A percentile compares a stretch with the other conserved stretches of the same genome.
Evolutionary conservation across 2,113 vertebrate genomes (phyloP).

Genomic region (Onychostruthus taczanowskii): DNA sequence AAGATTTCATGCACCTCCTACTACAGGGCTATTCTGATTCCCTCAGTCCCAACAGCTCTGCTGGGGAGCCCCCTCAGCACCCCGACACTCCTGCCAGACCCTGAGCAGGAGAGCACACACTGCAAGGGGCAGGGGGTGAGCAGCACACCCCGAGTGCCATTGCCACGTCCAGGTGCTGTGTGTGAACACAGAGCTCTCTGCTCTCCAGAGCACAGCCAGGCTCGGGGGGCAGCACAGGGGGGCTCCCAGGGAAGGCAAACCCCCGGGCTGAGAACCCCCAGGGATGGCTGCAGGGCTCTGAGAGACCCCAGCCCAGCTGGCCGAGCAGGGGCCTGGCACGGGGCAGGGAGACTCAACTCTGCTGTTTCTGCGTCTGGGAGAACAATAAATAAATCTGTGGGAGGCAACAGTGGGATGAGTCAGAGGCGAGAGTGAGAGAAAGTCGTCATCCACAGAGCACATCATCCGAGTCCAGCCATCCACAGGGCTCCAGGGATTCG

Average conservation of each 20-base stretch:
- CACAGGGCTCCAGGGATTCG: accelerated
- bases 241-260: background rate
- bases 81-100: background rate
- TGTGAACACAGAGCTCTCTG: background rate
- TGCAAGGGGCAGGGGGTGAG: background rate
- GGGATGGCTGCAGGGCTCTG: accelerated
- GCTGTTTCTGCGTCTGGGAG: background rate
- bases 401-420: slow-evolving; percentile 29
- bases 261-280: accelerated
- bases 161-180: accelerated
- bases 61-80: background rate
- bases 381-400: slow-evolving; percentile 4
- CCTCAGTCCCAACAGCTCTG: background rate
- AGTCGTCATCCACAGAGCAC: background rate
- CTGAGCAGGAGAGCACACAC: accelerated
- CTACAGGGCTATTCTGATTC: accelerated
- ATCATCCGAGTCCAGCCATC: background rate
- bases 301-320: background rate
- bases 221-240: background rate
- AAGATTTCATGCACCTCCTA: background rate
- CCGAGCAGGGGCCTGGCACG: background rate
- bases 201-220: background rate
- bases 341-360: background rate
- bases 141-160: accelerated
- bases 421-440: background rate